phyloP scores from a whole-genome alignment of 2,113 vertebrate genomes.

The Mesocricetus auratus region DNA sequence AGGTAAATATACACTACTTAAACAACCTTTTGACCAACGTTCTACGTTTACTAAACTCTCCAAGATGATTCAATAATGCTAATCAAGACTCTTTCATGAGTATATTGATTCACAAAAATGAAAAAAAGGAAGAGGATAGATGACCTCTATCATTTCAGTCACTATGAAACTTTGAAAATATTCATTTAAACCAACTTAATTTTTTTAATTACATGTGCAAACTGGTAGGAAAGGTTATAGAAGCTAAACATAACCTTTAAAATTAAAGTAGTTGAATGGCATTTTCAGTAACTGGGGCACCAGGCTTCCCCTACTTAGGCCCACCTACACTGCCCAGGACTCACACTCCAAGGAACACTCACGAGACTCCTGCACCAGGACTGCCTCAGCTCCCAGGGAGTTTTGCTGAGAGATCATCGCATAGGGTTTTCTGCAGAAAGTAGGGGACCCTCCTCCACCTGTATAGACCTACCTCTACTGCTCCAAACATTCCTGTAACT shows the following conservation, averaged over 20 bases:
- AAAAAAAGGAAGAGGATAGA: not conserved
- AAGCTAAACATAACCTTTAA: not conserved
- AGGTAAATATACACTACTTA: not conserved
- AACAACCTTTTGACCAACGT: not conserved
- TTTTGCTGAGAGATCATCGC: not conserved
- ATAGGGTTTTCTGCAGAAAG: not conserved
- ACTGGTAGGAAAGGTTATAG: not conserved
- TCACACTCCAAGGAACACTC: not conserved
- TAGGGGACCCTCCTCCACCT: not conserved
- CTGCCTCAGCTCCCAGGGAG: not conserved
- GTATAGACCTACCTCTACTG: too few relatives aligned
- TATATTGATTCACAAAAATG: not conserved
- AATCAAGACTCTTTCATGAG: not conserved
- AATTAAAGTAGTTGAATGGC: not conserved
- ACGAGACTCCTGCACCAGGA: not conserved
- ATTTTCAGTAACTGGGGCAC: not conserved
- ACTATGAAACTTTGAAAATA: slow-evolving; percentile 2
- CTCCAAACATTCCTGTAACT: not conserved
- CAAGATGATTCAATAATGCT: not conserved
- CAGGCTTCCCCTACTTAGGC: not conserved
- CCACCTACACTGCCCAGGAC: not conserved
- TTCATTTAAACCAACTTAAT: not conserved
- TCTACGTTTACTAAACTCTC: not conserved
- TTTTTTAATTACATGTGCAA: not conserved
- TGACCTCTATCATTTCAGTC: not conserved